phyloP scores from a whole-genome alignment of 2,797 vertebrate genomes.

The Cirrhinus mrigala region DNA sequence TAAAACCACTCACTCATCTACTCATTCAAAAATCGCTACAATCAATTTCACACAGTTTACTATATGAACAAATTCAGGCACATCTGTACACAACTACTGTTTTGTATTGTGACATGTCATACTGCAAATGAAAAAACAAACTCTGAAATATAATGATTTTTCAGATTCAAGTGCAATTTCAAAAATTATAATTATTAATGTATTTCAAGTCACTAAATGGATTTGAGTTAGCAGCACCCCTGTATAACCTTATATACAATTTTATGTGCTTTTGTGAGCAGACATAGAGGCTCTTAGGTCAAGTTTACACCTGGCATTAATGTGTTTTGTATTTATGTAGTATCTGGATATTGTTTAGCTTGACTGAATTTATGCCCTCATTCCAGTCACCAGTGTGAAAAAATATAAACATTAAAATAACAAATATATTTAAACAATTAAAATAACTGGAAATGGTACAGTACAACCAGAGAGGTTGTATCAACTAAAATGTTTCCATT shows the following conservation, averaged over 20 bases:
- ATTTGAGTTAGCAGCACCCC: background rate
- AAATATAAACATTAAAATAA: background rate
- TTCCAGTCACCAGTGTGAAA: background rate
- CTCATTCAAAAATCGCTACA: background rate
- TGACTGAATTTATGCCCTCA: background rate
- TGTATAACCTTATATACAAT: background rate
- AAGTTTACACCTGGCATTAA: constrained; percentile 1
- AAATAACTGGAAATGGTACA: background rate
- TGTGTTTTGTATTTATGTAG: background rate
- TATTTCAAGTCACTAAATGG: background rate
- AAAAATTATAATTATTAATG: background rate
- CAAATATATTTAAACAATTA: background rate
- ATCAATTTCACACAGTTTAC: background rate
- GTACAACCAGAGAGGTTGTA: background rate
- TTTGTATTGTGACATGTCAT: background rate
- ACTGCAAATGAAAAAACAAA: background rate
- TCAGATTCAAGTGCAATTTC: background rate
- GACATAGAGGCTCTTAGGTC: background rate
- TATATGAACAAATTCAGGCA: background rate
- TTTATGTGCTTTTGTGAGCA: background rate
- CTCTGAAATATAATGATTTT: background rate
- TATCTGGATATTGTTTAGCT: background rate
- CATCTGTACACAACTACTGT: background rate
- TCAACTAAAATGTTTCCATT: background rate
- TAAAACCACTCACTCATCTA: background rate